phyloP scores from a whole-genome alignment of 2,888 invertebrate species.

The Steromphala cineraria region DNA sequence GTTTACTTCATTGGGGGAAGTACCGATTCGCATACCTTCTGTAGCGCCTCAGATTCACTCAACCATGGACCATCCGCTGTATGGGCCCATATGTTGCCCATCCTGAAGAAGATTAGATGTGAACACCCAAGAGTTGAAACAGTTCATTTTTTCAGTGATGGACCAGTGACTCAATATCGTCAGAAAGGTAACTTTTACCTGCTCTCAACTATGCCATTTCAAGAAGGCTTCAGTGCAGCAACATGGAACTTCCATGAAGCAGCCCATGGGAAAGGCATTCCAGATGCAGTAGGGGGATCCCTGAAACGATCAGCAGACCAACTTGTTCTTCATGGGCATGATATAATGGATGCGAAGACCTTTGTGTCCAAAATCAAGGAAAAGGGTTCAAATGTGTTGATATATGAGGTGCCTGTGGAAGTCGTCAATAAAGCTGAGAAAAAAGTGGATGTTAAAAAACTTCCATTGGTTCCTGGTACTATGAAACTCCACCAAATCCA shows the following conservation, averaged over 20 bases:
- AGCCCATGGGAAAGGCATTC: neutral
- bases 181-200: too few relatives aligned
- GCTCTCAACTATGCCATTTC: neutral
- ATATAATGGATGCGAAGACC: neutral
- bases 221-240: neutral
- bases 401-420: neutral
- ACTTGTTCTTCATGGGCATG: neutral
- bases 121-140: neutral
- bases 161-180: neutral
- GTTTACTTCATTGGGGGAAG: neutral
- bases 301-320: neutral
- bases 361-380: neutral
- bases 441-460: neutral
- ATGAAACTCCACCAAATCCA: neutral
- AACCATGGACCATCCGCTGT: constrained; percentile 25
- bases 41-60: constrained; percentile 22
- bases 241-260: neutral
- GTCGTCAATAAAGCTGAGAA: neutral
- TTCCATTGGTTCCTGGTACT: neutral
- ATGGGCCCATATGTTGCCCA: constrained; percentile 26
- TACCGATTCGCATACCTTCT: neutral
- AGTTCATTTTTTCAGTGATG: neutral
- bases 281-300: neutral
- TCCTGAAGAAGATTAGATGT: neutral
- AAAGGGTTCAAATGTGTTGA: neutral